Conservation (phyloP, 2,888 invertebrate genomes). For the Sesia bembeciformis region DNA sequence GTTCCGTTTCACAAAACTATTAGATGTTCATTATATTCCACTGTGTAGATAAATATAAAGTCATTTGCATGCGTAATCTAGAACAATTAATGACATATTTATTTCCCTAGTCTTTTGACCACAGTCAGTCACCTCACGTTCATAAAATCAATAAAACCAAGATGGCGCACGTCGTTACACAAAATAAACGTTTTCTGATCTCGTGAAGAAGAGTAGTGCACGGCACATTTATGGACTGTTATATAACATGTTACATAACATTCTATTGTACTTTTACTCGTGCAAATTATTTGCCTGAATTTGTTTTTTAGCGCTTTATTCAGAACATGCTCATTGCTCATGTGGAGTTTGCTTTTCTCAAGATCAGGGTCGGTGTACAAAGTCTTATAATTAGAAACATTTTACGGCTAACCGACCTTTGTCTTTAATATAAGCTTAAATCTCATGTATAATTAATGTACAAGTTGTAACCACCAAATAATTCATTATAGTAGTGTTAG, state of each 20-base stretch:
- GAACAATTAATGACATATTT: background rate
- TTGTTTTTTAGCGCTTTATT: constrained; percentile 25
- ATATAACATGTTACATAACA: constrained; percentile 8
- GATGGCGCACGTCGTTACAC: constrained; percentile 14
- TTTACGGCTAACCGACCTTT: background rate
- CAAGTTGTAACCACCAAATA: constrained; percentile 70
- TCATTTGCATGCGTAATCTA: background rate
- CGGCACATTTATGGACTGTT: constrained; percentile 31
- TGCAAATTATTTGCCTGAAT: constrained; percentile 33
- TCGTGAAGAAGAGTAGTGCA: constrained; percentile 25
- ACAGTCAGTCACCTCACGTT: constrained; percentile 7
- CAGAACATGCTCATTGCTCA: constrained; percentile 13
- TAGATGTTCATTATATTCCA: too few species aligned
- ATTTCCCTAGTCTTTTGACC: constrained; percentile 5
- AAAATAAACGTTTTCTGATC: constrained; percentile 11
- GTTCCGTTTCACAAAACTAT: too few species aligned
- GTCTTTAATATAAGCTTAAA: constrained; percentile 31
- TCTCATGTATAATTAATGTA: constrained; percentile 65
- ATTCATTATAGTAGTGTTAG: constrained; percentile 41
- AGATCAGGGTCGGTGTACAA: constrained; percentile 5
- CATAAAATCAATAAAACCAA: constrained; percentile 5
- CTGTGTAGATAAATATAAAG: background rate
- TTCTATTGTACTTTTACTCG: constrained; percentile 22
- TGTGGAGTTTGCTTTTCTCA: constrained; percentile 6
- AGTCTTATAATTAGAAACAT: background rate